Evolutionary conservation across 2,113 vertebrate genomes (phyloP).

Genomic region (Emydocephalus ijimae): DNA sequence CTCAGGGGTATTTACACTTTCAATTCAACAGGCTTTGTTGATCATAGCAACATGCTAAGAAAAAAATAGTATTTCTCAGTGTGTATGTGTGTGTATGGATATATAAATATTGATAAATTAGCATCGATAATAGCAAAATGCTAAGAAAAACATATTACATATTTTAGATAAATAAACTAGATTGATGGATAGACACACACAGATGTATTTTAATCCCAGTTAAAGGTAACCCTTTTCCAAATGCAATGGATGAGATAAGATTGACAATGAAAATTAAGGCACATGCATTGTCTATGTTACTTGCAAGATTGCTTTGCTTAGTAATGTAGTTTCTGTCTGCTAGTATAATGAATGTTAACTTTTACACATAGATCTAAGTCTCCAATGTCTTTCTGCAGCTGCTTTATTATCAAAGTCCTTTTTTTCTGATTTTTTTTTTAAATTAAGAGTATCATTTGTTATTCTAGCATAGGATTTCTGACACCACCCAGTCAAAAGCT

Average conservation of each 20-base stretch:
- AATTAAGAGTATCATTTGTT: background rate
- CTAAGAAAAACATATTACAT: background rate
- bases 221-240: background rate
- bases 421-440: background rate
- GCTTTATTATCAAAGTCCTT: background rate
- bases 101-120: background rate
- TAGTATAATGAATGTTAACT: background rate
- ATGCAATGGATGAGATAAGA: background rate
- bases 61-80: background rate
- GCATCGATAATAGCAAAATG: background rate
- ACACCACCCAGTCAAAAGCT: background rate
- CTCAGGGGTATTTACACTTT: background rate
- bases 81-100: no score
- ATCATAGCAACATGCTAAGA: background rate
- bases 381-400: background rate
- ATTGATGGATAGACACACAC: no score
- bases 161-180: no score
- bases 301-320: background rate
- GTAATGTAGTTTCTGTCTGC: background rate
- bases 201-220: background rate
- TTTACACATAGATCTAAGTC: background rate
- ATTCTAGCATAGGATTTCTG: background rate
- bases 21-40: background rate
- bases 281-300: background rate
- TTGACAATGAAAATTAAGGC: background rate